These are phyloP conservation scores for Dolichopus griseipennis DNA, from an alignment of 2,888 invertebrate species.

Conservation along the genomic window DNA sequence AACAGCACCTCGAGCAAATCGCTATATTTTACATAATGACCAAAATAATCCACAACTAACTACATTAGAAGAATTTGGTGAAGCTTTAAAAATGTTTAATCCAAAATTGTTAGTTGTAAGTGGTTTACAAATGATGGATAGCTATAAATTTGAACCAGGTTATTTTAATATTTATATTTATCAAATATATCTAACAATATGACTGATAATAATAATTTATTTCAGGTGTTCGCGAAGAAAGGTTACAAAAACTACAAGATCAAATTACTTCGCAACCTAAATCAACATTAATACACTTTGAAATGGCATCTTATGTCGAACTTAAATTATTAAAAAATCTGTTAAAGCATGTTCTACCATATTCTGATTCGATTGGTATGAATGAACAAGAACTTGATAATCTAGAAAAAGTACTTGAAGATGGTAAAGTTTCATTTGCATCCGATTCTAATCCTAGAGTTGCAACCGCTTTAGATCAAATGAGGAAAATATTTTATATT, in stretches of 20 bases:
- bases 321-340: conserved; percentile 57
- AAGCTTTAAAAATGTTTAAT: conserved; percentile 51
- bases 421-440: conserved; percentile 62
- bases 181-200: background rate
- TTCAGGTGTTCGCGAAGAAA: conserved; percentile 56
- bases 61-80: conserved; percentile 61
- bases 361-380: conserved; percentile 76
- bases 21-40: conserved; percentile 78
- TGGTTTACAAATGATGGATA: conserved; percentile 84
- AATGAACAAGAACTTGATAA: conserved; percentile 81
- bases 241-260: conserved; percentile 55
- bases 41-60: conserved; percentile 65
- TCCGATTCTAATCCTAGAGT: conserved; percentile 72
- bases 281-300: conserved; percentile 66
- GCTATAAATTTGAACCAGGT: conserved; percentile 43
- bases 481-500: conserved; percentile 56
- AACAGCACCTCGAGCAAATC: conserved; percentile 67
- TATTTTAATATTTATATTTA: background rate
- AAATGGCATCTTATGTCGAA: conserved; percentile 79
- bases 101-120: conserved; percentile 71
- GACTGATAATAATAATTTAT: conserved; percentile 18
- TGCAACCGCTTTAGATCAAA: conserved; percentile 70
- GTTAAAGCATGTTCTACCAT: conserved; percentile 58
- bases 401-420: conserved; percentile 58
- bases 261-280: conserved; percentile 55